Conservation (phyloP, 2,113 vertebrate genomes). For the Pollimyrus isidori region DNA sequence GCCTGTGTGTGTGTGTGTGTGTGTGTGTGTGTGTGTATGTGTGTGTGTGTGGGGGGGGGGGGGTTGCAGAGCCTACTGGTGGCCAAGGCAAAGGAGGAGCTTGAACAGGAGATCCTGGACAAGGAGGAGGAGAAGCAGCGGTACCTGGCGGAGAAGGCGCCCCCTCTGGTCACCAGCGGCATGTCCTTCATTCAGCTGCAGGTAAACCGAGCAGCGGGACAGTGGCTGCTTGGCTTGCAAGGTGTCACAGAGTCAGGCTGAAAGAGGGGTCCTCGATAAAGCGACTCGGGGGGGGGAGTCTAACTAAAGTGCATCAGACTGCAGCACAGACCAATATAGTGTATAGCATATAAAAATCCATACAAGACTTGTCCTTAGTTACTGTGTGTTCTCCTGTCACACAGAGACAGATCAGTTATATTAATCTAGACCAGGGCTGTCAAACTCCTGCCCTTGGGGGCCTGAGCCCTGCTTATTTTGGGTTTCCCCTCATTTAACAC, state of each 20-base stretch:
- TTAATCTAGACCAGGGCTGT: background rate
- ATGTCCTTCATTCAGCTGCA: slow-evolving; percentile 74
- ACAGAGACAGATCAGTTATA: background rate
- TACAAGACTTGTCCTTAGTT: background rate
- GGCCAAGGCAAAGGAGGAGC: slow-evolving; percentile 83
- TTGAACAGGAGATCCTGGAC: slow-evolving; percentile 76
- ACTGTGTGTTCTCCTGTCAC: background rate
- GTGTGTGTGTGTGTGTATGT: slow-evolving; percentile 5
- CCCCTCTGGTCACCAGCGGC: slow-evolving; percentile 57
- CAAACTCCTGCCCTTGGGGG: no score
- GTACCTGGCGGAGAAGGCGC: slow-evolving; percentile 73
- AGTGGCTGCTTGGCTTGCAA: background rate
- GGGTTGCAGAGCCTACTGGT: slow-evolving; percentile 80
- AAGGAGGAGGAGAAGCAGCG: slow-evolving; percentile 77
- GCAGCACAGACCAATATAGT: background rate
- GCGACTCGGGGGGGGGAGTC: background rate
- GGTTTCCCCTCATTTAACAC: no score
- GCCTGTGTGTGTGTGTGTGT: background rate
- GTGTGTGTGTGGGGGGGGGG: background rate
- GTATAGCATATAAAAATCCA: background rate
- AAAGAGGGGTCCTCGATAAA: background rate
- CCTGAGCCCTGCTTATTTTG: no score
- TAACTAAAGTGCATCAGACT: background rate
- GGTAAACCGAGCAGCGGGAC: slow-evolving; percentile 48
- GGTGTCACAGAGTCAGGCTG: background rate